These are phyloP conservation scores for Lytechinus variegatus DNA, from an alignment of 35 echinoderm and acorn worm species.

Conservation along the genomic window DNA sequence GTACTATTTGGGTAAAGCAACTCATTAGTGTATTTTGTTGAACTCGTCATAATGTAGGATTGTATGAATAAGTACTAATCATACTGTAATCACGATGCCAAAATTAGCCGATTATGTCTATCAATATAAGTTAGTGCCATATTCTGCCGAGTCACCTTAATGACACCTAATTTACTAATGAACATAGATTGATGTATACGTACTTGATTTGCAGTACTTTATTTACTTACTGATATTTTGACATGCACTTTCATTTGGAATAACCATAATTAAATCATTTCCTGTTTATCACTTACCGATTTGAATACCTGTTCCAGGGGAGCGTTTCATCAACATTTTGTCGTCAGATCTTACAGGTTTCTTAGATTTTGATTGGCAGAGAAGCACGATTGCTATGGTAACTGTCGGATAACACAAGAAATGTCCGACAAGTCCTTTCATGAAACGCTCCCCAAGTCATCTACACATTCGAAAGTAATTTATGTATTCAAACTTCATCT, in stretches of 20 bases:
- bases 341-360: no score
- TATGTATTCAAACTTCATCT: slow-evolving; percentile 3
- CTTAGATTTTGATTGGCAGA: no score
- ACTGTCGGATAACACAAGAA: no score
- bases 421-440: no score
- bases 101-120: neutral
- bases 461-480: neutral
- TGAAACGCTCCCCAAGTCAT: no score
- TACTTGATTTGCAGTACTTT: neutral
- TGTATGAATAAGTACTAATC: neutral
- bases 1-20: neutral
- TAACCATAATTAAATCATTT: neutral
- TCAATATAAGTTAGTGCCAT: neutral
- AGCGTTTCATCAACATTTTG: no score
- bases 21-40: neutral
- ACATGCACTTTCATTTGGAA: neutral
- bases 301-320: neutral
- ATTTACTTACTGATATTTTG: neutral
- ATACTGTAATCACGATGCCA: neutral
- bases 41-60: neutral
- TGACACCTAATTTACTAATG: neutral
- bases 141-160: neutral
- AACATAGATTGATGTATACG: neutral
- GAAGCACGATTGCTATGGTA: no score
- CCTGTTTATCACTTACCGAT: neutral